Conservation (phyloP, 2,113 vertebrate genomes). For the Dissostichus mawsoni region DNA sequence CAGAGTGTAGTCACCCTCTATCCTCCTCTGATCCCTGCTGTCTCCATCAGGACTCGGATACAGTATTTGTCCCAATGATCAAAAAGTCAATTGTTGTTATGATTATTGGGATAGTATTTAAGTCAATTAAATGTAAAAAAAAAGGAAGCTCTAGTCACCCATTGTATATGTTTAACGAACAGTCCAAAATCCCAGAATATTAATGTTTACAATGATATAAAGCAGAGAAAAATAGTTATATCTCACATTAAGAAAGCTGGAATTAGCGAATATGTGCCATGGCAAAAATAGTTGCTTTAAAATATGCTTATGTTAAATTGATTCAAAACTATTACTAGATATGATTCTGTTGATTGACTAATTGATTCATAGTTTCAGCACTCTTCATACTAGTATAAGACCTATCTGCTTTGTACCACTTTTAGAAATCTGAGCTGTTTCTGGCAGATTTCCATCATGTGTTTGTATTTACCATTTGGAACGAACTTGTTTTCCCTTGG, state of each 20-base stretch:
- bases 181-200: too few species aligned
- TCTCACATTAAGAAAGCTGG: background rate
- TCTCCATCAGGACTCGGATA: constrained; percentile 1
- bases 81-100: background rate
- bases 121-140: constrained; percentile 10
- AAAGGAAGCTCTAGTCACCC: background rate
- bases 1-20: background rate
- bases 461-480: constrained; percentile 20
- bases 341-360: background rate
- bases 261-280: background rate
- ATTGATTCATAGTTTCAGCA: background rate
- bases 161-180: too few species aligned
- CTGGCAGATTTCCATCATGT: background rate
- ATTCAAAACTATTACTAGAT: background rate
- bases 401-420: background rate
- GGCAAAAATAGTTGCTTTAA: background rate
- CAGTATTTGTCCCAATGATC: background rate
- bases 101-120: background rate
- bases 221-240: background rate
- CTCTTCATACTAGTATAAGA: background rate
- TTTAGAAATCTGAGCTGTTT: background rate
- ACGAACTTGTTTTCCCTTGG: background rate
- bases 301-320: background rate
- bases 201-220: background rate
- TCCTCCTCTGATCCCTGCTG: background rate